A percentile compares a stretch with the other conserved stretches of the same genome.
These are phyloP conservation scores for Setophaga coronata DNA, from an alignment of 2,113 vertebrate species.

Conservation along the genomic window DNA sequence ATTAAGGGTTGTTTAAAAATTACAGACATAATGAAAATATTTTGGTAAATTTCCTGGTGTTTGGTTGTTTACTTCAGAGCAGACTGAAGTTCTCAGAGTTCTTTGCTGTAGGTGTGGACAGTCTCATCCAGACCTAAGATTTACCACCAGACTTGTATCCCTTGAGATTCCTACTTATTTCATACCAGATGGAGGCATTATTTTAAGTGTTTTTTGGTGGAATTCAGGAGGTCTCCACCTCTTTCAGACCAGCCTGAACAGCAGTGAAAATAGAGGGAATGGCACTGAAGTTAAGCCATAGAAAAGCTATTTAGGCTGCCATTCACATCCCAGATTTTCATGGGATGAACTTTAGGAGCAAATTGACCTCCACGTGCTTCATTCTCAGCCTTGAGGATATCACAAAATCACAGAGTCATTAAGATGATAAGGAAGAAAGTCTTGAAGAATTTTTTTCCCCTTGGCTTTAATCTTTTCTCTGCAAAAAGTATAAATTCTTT, in stretches of 20 bases:
- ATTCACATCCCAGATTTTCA: not conserved
- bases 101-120: not conserved
- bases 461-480: not conserved
- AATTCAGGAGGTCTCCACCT: not conserved
- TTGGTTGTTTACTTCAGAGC: not conserved
- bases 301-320: not conserved
- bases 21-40: not conserved
- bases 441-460: not conserved
- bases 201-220: not conserved
- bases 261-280: not conserved
- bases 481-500: not conserved
- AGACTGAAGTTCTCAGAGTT: not conserved
- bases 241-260: not conserved
- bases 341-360: not conserved
- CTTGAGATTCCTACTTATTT: not conserved
- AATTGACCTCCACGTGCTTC: not conserved
- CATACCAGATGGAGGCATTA: not conserved
- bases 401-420: not conserved
- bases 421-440: not conserved
- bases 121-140: not conserved
- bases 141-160: not conserved
- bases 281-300: not conserved
- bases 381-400: not conserved
- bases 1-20: not conserved
- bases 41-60: not conserved